Evolutionary conservation across 1,140 invertebrate genomes (phyloP), one percentile per base, ranked within the genome.

Genomic region (Drosophila setifemur): DNA sequence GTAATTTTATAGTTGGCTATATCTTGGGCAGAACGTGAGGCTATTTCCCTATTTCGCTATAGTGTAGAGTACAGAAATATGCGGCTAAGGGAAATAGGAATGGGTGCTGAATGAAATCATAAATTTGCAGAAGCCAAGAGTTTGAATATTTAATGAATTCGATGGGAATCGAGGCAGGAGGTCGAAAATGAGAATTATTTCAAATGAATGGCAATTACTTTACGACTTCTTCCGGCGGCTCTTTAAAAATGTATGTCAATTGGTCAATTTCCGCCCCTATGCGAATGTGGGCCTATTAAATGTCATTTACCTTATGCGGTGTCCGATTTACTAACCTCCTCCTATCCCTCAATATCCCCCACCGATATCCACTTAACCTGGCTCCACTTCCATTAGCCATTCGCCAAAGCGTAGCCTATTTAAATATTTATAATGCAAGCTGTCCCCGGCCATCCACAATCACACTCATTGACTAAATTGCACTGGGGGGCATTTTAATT

Each of bases 181-280:
- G 45, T 49, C 53, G 57, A 25, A 40, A 12, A 28, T 47, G 40
- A 23, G 40, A 63, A 64, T 64, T n/a, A 18, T 29, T 64, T 48
- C 58, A 58, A 64, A 48, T 66, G 76, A 33, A 43, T 23, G 23
- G 19, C 79, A 78, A 83, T 83, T 86, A 85, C 55, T 70, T 52
- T 55, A 23, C 37, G 33, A 16, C 37, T 19, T 19, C 37, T 43
- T 29, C 50, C 28, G 45, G 40, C 33, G 35, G 21, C 72, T 85
- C 67, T 86, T 85, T 85, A 85, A 85, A 85, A 85, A 85, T 85
- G 81, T 85, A 85, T 85, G 81, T 85, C 81, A 85, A 86, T 85
- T 85, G 79, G 79, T 86, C 81, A 85, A 81, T 85, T 86, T 86
- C 81, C 81, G 72, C 35, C 26, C 73, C 72, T 33, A 55, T 29